phyloP scores from a whole-genome alignment of 2,113 vertebrate species.

The Sterrhoptilus dennistouni region DNA sequence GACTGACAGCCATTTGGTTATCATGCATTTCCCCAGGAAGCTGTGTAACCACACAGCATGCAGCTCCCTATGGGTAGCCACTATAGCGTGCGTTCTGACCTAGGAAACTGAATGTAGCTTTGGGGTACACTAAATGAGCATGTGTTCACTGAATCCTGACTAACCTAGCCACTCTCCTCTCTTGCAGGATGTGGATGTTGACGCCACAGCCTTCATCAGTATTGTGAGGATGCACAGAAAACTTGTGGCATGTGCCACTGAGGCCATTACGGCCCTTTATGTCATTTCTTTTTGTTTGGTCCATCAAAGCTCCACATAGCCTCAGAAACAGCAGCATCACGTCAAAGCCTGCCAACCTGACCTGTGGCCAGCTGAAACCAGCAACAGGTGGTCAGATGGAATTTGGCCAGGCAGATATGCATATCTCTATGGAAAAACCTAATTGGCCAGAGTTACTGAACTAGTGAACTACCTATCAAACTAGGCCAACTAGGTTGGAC shows the following conservation, averaged over 20 bases:
- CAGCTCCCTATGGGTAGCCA: not conserved
- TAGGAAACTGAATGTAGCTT: not conserved
- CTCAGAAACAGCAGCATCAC: not conserved
- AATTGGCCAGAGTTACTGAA: not conserved
- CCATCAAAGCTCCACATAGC: not conserved
- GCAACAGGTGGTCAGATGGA: not conserved
- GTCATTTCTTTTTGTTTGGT: not conserved
- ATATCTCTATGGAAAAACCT: not conserved
- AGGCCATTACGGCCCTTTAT: not conserved
- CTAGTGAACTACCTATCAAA: not conserved
- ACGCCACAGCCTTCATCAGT: not conserved
- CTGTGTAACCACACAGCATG: not conserved
- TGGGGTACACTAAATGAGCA: not conserved
- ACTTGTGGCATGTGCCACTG: rapidly evolving
- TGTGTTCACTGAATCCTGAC: not conserved
- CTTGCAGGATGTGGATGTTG: not conserved
- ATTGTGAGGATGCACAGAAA: not conserved
- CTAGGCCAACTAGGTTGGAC: not conserved
- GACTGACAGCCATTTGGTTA: not conserved
- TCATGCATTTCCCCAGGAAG: not conserved
- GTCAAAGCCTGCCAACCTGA: not conserved
- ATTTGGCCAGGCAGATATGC: not conserved
- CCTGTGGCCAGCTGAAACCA: not conserved
- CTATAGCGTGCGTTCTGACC: not conserved
- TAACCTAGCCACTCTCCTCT: not conserved